Evolutionary conservation across 2,797 vertebrate species (phyloP).

Genomic region (Arctocebus calabarensis): DNA sequence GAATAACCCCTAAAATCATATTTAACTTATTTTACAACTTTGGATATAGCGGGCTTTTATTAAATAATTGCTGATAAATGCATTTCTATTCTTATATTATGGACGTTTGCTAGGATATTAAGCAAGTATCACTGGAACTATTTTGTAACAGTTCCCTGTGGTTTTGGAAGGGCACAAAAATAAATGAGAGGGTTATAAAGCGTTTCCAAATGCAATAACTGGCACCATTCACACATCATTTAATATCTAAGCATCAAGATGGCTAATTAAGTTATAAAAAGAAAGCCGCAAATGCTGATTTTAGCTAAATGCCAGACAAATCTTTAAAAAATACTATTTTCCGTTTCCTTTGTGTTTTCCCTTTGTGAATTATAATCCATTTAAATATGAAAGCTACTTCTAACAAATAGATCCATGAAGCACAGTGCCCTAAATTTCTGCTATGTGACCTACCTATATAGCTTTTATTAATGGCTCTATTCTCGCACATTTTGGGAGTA

Average conservation of each 20-base stretch:
- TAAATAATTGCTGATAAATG: background rate
- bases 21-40: background rate
- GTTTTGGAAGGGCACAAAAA: slow-evolving; percentile 17
- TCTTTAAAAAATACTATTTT: slow-evolving; percentile 17
- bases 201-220: background rate
- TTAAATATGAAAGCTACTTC: slow-evolving; percentile 58
- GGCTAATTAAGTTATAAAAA: background rate
- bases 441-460: slow-evolving; percentile 30
- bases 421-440: background rate
- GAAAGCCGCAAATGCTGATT: background rate
- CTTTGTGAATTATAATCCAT: slow-evolving; percentile 43
- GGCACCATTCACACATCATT: background rate
- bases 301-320: slow-evolving; percentile 24
- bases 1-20: background rate
- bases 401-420: slow-evolving; percentile 43
- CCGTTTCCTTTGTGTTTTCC: slow-evolving; percentile 31
- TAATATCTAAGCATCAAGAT: background rate
- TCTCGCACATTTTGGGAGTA: slow-evolving; percentile 5
- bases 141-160: slow-evolving; percentile 15
- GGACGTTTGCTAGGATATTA: background rate
- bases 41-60: background rate
- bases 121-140: background rate
- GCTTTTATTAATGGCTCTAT: slow-evolving; percentile 52
- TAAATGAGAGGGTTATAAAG: slow-evolving; percentile 28
- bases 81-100: background rate